Conservation (phyloP, 1,140 invertebrate species). For the Cataglyphis hispanica region DNA sequence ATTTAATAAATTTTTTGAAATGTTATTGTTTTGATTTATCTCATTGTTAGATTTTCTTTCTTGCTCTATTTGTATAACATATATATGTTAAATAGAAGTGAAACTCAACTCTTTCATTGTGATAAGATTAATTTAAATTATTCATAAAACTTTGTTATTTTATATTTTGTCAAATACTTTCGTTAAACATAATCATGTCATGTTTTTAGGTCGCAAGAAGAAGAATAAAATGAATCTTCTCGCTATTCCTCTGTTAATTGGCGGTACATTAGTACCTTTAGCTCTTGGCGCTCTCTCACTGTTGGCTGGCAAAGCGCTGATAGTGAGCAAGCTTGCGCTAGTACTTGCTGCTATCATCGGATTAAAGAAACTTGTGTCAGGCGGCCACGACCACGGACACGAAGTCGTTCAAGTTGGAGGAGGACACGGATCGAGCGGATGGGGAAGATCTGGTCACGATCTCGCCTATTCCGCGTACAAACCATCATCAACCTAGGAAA, state of each 20-base stretch:
- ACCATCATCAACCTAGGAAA: constrained; percentile 78
- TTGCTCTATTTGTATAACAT: not conserved
- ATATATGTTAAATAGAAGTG: not conserved
- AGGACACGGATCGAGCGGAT: constrained; percentile 87
- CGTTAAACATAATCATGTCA: not conserved
- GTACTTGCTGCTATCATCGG: constrained; percentile 94
- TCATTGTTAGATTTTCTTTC: not conserved
- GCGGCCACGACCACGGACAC: constrained; percentile 89
- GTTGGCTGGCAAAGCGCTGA: constrained; percentile 93
- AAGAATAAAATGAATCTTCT: constrained; percentile 91
- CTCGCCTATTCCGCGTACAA: constrained; percentile 85
- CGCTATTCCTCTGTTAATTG: constrained; percentile 92
- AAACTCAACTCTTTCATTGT: not conserved
- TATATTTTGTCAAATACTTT: not conserved
- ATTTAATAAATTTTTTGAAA: not conserved
- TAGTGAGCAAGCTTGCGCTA: constrained; percentile 93
- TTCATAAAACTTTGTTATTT: not conserved
- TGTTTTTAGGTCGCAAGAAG: constrained; percentile 88
- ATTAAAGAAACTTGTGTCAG: constrained; percentile 92
- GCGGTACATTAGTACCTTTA: constrained; percentile 92
- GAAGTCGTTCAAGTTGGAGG: constrained; percentile 90
- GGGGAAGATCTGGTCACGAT: constrained; percentile 85
- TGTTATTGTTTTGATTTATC: not conserved
- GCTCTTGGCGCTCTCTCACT: constrained; percentile 93
- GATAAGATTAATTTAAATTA: constrained; percentile 7